These are phyloP conservation scores for Drosophila subquinaria DNA, from an alignment of 2,888 invertebrate species.

Conservation along the genomic window DNA sequence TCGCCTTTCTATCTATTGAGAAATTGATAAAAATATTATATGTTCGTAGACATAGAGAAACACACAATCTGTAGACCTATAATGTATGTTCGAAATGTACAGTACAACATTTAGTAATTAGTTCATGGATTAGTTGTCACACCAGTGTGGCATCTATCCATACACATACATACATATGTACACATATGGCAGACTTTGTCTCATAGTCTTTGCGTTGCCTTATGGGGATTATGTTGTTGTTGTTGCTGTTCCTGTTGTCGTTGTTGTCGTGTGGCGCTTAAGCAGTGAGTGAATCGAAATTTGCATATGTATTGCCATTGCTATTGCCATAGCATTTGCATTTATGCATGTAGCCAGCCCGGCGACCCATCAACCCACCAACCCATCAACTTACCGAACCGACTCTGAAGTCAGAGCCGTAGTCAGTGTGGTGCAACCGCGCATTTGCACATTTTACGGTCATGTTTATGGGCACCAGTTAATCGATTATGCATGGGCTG, in stretches of 20 bases:
- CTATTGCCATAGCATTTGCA: constrained; percentile 71
- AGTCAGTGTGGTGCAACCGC: constrained; percentile 49
- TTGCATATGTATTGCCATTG: constrained; percentile 73
- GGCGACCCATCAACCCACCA: constrained; percentile 20
- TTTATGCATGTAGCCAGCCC: constrained; percentile 65
- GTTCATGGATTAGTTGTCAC: constrained; percentile 26
- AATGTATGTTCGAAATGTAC: background rate
- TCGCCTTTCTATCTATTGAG: too few species aligned
- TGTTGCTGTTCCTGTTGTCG: background rate
- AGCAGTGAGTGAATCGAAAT: constrained; percentile 52
- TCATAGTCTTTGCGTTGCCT: constrained; percentile 6
- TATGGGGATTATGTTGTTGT: constrained; percentile 16
- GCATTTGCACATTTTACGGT: constrained; percentile 77
- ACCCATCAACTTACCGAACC: background rate
- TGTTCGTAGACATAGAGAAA: too few species aligned
- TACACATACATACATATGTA: constrained; percentile 4
- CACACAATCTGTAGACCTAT: background rate
- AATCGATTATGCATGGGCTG: constrained; percentile 77
- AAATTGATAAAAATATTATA: too few species aligned
- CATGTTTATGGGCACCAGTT: constrained; percentile 75
- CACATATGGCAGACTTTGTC: constrained; percentile 5
- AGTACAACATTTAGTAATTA: constrained; percentile 34
- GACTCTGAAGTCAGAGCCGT: constrained; percentile 4
- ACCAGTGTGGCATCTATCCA: constrained; percentile 7
- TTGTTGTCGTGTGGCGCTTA: constrained; percentile 10